Conservation (phyloP, 2,113 vertebrate genomes). For the Phalacrocorax brasilianus region DNA sequence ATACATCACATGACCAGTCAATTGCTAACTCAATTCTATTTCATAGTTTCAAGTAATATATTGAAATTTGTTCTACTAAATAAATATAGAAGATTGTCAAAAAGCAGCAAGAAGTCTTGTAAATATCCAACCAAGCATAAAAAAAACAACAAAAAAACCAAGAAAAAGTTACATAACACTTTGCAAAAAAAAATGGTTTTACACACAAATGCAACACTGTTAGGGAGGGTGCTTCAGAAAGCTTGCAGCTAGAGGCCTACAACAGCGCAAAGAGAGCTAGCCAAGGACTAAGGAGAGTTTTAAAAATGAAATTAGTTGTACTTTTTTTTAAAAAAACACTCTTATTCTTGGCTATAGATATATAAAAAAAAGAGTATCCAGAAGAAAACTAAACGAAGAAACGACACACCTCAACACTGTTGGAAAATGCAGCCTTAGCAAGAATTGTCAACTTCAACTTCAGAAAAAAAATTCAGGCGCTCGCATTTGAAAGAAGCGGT, state of each 20-base stretch:
- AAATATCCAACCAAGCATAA: slow-evolving; percentile 70
- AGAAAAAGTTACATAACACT: slow-evolving; percentile 64
- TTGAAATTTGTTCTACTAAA: slow-evolving; percentile 74
- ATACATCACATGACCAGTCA: slow-evolving; percentile 61
- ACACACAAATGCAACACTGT: slow-evolving; percentile 67
- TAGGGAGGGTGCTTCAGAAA: slow-evolving; percentile 79
- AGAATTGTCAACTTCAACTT: slow-evolving; percentile 40
- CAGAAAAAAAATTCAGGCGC: slow-evolving; percentile 4
- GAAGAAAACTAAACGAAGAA: slow-evolving; percentile 38
- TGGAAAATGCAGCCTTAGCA: slow-evolving; percentile 39
- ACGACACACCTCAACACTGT: neutral
- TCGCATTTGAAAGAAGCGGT: slow-evolving; percentile 49
- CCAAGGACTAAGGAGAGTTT: slow-evolving; percentile 30
- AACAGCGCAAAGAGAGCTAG: slow-evolving; percentile 74
- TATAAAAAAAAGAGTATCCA: neutral
- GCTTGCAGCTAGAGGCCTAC: slow-evolving; percentile 77
- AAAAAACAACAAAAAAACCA: neutral
- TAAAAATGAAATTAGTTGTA: slow-evolving; percentile 12
- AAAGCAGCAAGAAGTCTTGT: slow-evolving; percentile 83
- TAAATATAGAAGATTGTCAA: slow-evolving; percentile 93
- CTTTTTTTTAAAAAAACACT: neutral
- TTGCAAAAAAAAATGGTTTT: slow-evolving; percentile 21
- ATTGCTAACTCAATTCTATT: slow-evolving; percentile 70
- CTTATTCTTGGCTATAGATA: slow-evolving; percentile 29
- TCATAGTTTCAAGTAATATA: slow-evolving; percentile 80